Conservation (phyloP, 35 echinoderm and acorn worm genomes). For the Amphiura filiformis region DNA sequence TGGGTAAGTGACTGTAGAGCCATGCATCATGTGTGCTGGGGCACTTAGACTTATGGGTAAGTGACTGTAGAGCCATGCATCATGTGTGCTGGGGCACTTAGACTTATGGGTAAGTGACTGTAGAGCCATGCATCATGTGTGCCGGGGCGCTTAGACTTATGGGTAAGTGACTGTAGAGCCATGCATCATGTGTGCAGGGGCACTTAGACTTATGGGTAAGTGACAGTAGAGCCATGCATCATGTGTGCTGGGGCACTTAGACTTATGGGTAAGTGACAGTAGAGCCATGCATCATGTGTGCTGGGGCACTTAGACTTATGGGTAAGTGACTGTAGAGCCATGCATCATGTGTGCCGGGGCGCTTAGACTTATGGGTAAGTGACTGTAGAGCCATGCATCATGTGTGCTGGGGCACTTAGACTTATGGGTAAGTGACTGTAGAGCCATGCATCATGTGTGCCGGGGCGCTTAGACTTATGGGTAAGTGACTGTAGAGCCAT, state of each 20-base stretch:
- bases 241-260: conserved; percentile 92
- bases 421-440: conserved; percentile 55
- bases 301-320: conserved; percentile 67
- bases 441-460: conserved; percentile 99
- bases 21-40: conserved; percentile 94
- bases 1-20: conserved; percentile 80
- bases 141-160: conserved; percentile 72
- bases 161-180: not conserved
- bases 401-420: conserved; percentile 87
- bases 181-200: not conserved
- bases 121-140: conserved; percentile 98
- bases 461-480: conserved; percentile 68
- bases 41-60: conserved; percentile 62
- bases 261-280: conserved; percentile 55
- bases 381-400: conserved; percentile 97
- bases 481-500: not conserved
- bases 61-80: conserved; percentile 92
- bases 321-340: conserved; percentile 76
- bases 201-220: no score
- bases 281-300: conserved; percentile 97
- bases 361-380: conserved; percentile 46
- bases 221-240: conserved; percentile 96
- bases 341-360: conserved; percentile 98
- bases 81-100: conserved; percentile 89
- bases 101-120: conserved; percentile 50